phyloP scores from a whole-genome alignment of 2,797 vertebrate species.

The Rhincodon typus region DNA sequence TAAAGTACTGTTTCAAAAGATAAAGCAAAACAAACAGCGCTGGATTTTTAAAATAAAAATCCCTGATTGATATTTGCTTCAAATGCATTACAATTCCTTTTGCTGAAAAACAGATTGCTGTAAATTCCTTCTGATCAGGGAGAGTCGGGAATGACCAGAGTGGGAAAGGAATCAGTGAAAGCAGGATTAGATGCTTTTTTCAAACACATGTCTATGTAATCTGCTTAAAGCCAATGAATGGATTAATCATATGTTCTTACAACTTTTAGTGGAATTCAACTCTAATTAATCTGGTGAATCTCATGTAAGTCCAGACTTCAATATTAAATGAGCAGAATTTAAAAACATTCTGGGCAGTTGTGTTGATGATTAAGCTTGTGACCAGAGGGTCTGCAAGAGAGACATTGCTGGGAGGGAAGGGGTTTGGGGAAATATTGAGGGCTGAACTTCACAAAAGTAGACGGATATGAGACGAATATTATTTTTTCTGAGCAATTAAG shows the following conservation, averaged over 20 bases:
- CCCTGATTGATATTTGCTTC: neutral
- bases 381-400: neutral
- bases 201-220: neutral
- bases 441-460: neutral
- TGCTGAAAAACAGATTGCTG: neutral
- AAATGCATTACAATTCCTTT: neutral
- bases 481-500: neutral
- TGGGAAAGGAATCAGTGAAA: neutral
- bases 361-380: neutral
- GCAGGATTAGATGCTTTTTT: neutral
- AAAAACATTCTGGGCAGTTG: neutral
- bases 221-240: neutral
- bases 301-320: neutral
- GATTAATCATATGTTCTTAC: slow-evolving; percentile 1
- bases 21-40: neutral
- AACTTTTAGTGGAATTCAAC: neutral
- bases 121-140: neutral
- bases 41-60: neutral
- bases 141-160: neutral
- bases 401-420: too few species aligned
- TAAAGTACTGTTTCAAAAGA: too few species aligned
- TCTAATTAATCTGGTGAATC: neutral
- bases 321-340: neutral
- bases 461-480: neutral
- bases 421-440: neutral